Percentiles rank a stretch among this genome's conserved stretches.
phyloP scores from a whole-genome alignment of 2,113 vertebrate species.

The Myocastor coypus region DNA sequence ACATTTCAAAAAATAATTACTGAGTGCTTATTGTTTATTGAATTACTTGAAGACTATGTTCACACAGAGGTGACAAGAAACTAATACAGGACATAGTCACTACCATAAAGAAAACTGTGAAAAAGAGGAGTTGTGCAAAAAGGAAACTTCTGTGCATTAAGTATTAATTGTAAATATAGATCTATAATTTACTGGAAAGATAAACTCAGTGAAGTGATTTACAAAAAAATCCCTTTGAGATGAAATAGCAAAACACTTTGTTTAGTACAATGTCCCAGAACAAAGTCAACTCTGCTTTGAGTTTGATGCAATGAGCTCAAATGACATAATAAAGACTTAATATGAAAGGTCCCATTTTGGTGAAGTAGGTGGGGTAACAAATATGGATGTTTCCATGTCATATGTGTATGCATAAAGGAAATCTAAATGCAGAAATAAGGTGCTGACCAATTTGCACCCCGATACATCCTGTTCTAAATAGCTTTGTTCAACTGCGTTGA shows the following conservation, averaged over 20 bases:
- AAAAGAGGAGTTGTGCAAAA: neutral
- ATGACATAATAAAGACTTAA: neutral
- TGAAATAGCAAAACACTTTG: neutral
- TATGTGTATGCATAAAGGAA: neutral
- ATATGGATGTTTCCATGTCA: neutral
- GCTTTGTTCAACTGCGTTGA: neutral
- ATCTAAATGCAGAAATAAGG: neutral
- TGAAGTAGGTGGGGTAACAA: neutral
- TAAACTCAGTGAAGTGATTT: neutral
- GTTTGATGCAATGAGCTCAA: slow-evolving; percentile 18
- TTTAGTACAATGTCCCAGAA: neutral
- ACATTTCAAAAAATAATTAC: slow-evolving; percentile 7
- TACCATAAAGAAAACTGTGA: neutral
- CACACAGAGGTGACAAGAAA: neutral
- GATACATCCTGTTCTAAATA: neutral
- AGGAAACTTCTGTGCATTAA: neutral
- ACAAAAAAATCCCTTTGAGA: neutral
- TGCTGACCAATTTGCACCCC: neutral
- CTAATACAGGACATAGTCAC: neutral
- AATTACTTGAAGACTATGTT: neutral
- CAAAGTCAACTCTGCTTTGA: slow-evolving; percentile 12
- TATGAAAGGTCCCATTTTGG: neutral
- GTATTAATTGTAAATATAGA: neutral
- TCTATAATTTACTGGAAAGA: neutral
- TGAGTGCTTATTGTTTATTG: neutral